Evolutionary conservation across 2,888 invertebrate species (phyloP).

Genomic region (Limnephilus marmoratus): DNA sequence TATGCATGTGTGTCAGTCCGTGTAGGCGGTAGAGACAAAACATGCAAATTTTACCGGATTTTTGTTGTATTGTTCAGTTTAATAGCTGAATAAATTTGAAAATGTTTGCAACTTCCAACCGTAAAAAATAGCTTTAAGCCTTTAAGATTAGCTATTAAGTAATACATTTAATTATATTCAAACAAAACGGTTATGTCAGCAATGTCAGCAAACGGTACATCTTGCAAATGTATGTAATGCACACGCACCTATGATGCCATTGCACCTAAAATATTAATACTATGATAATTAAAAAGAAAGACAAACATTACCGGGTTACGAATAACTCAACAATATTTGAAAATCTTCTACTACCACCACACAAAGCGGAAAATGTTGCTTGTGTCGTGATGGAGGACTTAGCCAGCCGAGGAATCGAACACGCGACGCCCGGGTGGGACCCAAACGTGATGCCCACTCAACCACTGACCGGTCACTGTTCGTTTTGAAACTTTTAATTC

Average conservation of each 20-base stretch:
- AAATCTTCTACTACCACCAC: no score
- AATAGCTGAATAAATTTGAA: not conserved
- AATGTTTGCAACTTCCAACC: not conserved
- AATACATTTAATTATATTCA: not conserved
- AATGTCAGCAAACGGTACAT: not conserved
- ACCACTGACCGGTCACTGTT: no score
- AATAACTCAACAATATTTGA: no score
- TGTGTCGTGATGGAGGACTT: no score
- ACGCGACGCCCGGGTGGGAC: no score
- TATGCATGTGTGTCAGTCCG: not conserved
- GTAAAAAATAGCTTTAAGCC: not conserved
- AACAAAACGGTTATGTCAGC: not conserved
- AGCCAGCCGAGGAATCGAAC: no score
- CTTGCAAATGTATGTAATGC: not conserved
- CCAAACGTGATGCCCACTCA: no score
- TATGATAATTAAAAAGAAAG: no score
- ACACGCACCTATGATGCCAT: not conserved
- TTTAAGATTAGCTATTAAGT: not conserved
- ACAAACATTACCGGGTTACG: no score
- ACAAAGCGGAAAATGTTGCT: no score
- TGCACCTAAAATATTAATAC: not conserved
- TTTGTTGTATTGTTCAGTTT: not conserved
- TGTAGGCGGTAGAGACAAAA: not conserved
- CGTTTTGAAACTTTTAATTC: no score
- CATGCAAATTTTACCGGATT: not conserved